Conservation (phyloP, 2,888 invertebrate genomes). For the Heliconius sara region DNA sequence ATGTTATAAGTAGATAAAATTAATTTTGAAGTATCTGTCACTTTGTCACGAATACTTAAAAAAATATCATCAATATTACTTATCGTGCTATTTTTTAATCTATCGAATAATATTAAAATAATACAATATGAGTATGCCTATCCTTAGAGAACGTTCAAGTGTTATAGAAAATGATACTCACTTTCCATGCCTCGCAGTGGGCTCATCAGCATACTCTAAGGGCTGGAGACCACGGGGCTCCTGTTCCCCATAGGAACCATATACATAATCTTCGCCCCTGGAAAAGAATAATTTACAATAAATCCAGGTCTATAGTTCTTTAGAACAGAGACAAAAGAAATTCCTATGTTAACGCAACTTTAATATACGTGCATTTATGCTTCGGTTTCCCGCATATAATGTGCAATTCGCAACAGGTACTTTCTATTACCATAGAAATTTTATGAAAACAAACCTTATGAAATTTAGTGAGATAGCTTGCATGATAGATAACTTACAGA, state of each 20-base stretch:
- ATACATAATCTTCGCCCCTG: slow-evolving; percentile 69
- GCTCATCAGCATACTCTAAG: slow-evolving; percentile 73
- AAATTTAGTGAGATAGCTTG: background rate
- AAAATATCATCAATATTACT: too few relatives aligned
- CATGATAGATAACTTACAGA: background rate
- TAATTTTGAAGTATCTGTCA: too few relatives aligned
- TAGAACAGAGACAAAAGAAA: background rate
- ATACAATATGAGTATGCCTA: too few relatives aligned
- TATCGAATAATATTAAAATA: too few relatives aligned
- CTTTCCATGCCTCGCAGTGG: slow-evolving; percentile 69
- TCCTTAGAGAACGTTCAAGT: background rate
- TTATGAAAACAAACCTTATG: background rate
- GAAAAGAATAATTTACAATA: slow-evolving; percentile 41
- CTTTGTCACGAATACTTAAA: too few relatives aligned
- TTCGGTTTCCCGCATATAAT: too few relatives aligned
- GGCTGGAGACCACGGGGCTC: slow-evolving; percentile 72
- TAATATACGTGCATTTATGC: background rate
- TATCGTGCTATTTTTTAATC: too few relatives aligned
- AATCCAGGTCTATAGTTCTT: too few relatives aligned
- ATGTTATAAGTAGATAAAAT: too few relatives aligned
- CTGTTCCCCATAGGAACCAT: slow-evolving; percentile 71
- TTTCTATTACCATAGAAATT: too few relatives aligned
- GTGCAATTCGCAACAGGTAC: too few relatives aligned
- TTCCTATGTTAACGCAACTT: background rate
- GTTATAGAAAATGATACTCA: slow-evolving; percentile 53